Conservation (phyloP, 35 echinoderm and acorn worm species). For the Apostichopus californicus region DNA sequence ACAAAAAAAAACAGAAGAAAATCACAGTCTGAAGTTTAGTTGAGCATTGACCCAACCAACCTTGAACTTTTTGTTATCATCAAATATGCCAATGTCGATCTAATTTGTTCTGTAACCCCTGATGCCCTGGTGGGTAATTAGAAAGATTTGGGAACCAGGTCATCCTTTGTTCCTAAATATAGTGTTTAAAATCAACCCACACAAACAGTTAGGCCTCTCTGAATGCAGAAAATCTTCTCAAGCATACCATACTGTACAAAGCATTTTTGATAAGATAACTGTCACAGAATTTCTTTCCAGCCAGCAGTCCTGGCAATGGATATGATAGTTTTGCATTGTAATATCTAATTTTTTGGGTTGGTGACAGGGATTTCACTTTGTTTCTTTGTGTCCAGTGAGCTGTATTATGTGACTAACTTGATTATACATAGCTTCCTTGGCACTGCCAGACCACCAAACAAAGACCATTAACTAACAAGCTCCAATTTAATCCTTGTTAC, state of each 20-base stretch:
- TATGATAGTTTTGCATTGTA: no score
- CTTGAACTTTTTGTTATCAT: neutral
- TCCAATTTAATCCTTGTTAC: neutral
- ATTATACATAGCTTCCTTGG: neutral
- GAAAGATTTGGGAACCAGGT: neutral
- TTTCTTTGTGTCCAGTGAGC: neutral
- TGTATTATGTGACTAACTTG: neutral
- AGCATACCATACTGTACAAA: neutral
- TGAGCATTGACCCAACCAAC: neutral
- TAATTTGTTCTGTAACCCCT: neutral
- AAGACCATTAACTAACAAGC: neutral
- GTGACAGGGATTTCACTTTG: no score
- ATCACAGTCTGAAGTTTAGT: no score
- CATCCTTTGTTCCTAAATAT: neutral
- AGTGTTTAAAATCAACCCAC: neutral
- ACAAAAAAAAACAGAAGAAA: no score
- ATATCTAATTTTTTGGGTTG: no score
- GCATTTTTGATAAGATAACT: neutral
- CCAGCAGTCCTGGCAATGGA: no score
- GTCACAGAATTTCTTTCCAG: neutral
- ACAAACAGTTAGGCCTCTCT: neutral
- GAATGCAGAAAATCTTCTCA: neutral
- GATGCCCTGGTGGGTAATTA: neutral
- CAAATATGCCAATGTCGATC: neutral
- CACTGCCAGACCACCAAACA: neutral